These are phyloP conservation scores for Lagothrix lagotricha DNA, from an alignment of 2,797 vertebrate genomes.

Conservation along the genomic window DNA sequence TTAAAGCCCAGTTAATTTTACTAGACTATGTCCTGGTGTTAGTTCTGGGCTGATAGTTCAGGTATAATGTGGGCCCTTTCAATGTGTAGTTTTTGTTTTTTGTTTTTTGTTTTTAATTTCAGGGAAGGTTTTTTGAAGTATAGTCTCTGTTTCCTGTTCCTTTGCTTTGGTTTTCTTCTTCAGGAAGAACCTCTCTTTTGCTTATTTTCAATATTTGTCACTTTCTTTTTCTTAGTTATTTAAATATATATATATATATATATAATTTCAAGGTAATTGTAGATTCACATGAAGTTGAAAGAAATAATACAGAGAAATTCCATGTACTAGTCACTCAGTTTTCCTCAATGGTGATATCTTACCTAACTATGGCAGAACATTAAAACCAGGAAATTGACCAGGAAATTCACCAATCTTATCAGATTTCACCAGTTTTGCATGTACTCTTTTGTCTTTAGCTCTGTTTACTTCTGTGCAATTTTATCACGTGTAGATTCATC, in stretches of 20 bases:
- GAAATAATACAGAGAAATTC: not conserved
- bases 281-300: not conserved
- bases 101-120: not conserved
- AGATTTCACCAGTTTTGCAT: not conserved
- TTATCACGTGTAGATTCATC: not conserved
- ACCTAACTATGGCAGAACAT: not conserved
- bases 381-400: not conserved
- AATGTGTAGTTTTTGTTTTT: not conserved
- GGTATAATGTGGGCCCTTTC: not conserved
- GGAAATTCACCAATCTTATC: accelerated
- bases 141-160: not conserved
- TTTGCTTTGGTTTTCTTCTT: conserved; percentile 26
- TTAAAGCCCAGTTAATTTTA: not conserved
- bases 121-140: not conserved
- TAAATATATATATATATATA: not conserved
- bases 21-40: not conserved
- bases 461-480: accelerated
- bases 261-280: not conserved
- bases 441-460: not conserved
- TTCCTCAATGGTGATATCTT: not conserved
- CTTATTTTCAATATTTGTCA: not conserved
- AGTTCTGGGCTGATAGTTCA: not conserved
- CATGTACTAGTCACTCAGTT: not conserved
- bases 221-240: not conserved
- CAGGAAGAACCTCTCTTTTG: not conserved